Base-by-base conservation (phyloP, 2,797 vertebrate species). In the Myiotriccus ornatus region DNA sequence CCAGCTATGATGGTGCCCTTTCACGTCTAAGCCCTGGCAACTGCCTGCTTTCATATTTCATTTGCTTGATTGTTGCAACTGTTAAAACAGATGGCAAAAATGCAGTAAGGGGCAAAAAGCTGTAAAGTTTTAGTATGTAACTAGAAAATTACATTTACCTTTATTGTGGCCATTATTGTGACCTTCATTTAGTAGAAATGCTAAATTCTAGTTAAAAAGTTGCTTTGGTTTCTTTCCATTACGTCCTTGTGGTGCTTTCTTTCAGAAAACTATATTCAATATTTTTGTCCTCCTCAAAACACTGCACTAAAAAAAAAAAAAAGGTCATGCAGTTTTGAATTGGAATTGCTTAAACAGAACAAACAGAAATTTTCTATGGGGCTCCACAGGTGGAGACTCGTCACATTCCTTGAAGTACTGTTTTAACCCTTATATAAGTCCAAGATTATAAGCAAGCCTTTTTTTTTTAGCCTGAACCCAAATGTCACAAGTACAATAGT, bases 271-370 rank as follows among this genome's bases (percentile, higher is more conserved):
- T 50, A 6, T 44, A 59, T 47, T 68, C 23, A 32, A 9, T n/a
- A 10, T 8, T 44, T 44, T 84, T 75, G 34, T 43, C 32, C 23
- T 82, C 59, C 76, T 35, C 28, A 59, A 49, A 79, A 12, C 10
- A 73, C 7, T 6, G 4, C 11, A 19, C 32, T 43, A 39, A 75
- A 75, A 56, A 35, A 57, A 59, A 47, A 76, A 75, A 49, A 27
- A 47, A 57, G 12, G 10, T 50, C 1, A 3, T n/a, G 1, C 30
- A 8, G 70, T 77, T 2, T 1, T 44, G 37, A 57, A 22, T 7
- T 68, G 5, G 10, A 57, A 71, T 62, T 64, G 30, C 7, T 73
- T 79, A n/a, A n/a, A 23, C 55, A 53, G 12, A 57, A 41, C 25
- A 49, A 82, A 84, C 8, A 68, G 20, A 6, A 34, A 23, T 16